These are phyloP conservation scores for Eurosta solidaginis DNA, from an alignment of 1,140 invertebrate species.

Conservation along the genomic window DNA sequence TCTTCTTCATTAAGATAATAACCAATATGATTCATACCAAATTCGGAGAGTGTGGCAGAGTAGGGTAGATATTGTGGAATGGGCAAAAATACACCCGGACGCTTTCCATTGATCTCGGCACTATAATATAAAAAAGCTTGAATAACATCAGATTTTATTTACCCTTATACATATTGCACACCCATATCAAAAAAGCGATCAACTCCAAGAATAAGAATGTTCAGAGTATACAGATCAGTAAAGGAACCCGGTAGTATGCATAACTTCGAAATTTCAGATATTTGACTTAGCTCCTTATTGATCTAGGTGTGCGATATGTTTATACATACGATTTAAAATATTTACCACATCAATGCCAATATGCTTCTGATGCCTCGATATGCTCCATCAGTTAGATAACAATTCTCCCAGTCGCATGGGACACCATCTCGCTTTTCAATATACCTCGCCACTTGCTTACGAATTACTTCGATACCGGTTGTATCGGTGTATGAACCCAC, in stretches of 20 bases:
- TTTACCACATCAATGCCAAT: slow-evolving; percentile 71
- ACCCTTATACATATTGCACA: slow-evolving; percentile 7
- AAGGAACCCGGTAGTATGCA: too few species aligned
- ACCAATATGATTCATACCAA: slow-evolving; percentile 80
- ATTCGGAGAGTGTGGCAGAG: slow-evolving; percentile 91
- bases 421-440: slow-evolving; percentile 84
- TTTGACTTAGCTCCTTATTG: too few species aligned
- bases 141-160: background rate
- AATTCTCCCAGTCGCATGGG: slow-evolving; percentile 74
- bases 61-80: slow-evolving; percentile 99
- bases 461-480: slow-evolving; percentile 87
- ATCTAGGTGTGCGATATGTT: background rate
- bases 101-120: slow-evolving; percentile 65
- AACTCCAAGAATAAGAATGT: too few species aligned
- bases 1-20: slow-evolving; percentile 93
- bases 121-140: slow-evolving; percentile 51
- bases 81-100: slow-evolving; percentile 86
- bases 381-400: slow-evolving; percentile 88
- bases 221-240: too few species aligned
- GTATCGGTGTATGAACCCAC: slow-evolving; percentile 94
- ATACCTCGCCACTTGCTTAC: slow-evolving; percentile 87
- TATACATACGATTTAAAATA: background rate
- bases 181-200: too few species aligned
- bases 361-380: slow-evolving; percentile 88
- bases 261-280: too few species aligned